These are phyloP conservation scores for Apodemus sylvaticus DNA, from an alignment of 2,113 vertebrate species.

Conservation along the genomic window DNA sequence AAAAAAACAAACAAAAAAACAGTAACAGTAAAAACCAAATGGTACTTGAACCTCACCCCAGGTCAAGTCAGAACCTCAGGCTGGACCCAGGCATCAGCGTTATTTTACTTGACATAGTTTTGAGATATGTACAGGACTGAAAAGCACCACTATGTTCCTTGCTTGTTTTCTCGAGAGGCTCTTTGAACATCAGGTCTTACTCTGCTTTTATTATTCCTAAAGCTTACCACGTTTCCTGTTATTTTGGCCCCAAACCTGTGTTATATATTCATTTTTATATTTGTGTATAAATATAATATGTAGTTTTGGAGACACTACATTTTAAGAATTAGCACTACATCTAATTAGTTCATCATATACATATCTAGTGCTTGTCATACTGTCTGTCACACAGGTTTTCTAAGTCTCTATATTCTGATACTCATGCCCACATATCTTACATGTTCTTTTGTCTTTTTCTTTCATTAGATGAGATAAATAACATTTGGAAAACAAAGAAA, in stretches of 20 bases:
- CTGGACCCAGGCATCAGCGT: background rate
- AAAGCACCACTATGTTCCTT: background rate
- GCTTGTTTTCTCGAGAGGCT: background rate
- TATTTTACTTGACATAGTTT: background rate
- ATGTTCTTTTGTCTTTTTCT: conserved; percentile 50
- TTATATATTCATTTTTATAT: conserved; percentile 55
- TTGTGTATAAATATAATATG: background rate
- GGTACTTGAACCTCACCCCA: background rate
- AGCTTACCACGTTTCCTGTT: conserved; percentile 11
- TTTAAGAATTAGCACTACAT: conserved; percentile 36
- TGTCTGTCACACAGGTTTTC: conserved; percentile 40
- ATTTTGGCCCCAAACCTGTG: conserved; percentile 39
- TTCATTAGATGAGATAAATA: conserved; percentile 39
- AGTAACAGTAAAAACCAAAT: no score
- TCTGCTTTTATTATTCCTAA: conserved; percentile 43
- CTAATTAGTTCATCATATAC: background rate
- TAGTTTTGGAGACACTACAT: background rate
- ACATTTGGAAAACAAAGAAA: conserved; percentile 45
- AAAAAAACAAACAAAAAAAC: background rate
- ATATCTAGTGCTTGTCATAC: background rate
- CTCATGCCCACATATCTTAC: background rate
- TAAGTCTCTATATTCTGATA: background rate
- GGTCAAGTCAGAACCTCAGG: conserved; percentile 4
- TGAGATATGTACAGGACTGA: background rate
- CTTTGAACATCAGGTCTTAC: conserved; percentile 24